Evolutionary conservation across 1,140 invertebrate genomes (phyloP).

Genomic region (Drosophila prosaltans): DNA sequence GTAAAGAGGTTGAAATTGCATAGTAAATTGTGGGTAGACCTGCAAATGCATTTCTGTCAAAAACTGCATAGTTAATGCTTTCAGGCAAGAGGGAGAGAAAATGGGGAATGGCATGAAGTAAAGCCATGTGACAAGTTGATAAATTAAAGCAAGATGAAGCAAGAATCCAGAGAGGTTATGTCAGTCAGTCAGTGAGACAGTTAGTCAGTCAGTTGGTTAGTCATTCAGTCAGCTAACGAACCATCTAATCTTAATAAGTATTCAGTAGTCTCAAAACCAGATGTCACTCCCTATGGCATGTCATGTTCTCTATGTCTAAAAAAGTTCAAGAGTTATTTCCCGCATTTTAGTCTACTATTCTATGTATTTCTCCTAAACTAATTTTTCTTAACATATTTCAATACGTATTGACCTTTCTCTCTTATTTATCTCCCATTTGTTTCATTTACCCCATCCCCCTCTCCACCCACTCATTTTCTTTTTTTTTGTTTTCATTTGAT

Average conservation of each 20-base stretch:
- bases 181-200: conserved; percentile 5
- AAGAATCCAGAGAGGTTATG: conserved; percentile 12
- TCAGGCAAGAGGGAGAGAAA: conserved; percentile 1
- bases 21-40: conserved; percentile 5
- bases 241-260: conserved; percentile 30
- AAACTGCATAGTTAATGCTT: conserved; percentile 10
- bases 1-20: neutral
- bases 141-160: conserved; percentile 52
- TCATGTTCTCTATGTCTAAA: conserved; percentile 29
- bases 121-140: conserved; percentile 66
- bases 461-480: no score
- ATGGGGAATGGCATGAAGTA: conserved; percentile 21
- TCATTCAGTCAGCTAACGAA: conserved; percentile 10
- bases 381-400: no score
- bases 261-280: conserved; percentile 21
- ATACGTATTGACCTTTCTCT: no score
- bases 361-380: no score
- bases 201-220: conserved; percentile 5
- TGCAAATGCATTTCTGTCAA: conserved; percentile 12
- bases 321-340: neutral
- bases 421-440: neutral
- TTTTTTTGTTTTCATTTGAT: neutral
- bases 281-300: conserved; percentile 33
- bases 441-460: neutral
- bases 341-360: no score